Evolutionary conservation across 2,113 vertebrate genomes (phyloP).

Genomic region (Zosterops japonicus): DNA sequence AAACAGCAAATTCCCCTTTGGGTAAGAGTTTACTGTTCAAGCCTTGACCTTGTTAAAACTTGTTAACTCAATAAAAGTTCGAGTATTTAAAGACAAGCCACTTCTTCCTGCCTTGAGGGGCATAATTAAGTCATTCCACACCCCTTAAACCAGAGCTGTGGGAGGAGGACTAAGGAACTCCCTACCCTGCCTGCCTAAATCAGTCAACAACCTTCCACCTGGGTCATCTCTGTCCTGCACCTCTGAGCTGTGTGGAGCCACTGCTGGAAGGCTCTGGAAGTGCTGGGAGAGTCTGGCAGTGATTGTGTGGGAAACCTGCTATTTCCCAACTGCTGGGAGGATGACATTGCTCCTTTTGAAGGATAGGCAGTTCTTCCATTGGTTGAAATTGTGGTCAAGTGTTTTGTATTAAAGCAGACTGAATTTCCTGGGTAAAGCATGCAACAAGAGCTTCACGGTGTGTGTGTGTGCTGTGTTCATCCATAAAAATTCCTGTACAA

Average conservation of each 20-base stretch:
- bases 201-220: background rate
- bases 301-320: background rate
- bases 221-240: background rate
- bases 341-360: background rate
- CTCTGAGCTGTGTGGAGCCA: background rate
- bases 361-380: background rate
- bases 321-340: background rate
- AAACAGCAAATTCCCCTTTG: background rate
- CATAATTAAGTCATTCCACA: constrained; percentile 46
- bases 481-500: background rate
- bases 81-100: constrained; percentile 53
- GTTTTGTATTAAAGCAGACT: background rate
- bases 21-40: constrained; percentile 4
- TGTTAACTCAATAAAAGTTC: constrained; percentile 49
- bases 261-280: background rate
- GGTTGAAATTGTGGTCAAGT: background rate
- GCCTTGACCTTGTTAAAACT: constrained; percentile 63
- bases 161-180: background rate
- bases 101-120: constrained; percentile 59
- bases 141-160: background rate
- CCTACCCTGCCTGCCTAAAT: background rate
- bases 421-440: background rate
- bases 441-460: fast-evolving
- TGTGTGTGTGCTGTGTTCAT: background rate
- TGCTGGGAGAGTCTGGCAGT: background rate